phyloP scores from a whole-genome alignment of 2,888 invertebrate species.

The Isotomurus palustris region DNA sequence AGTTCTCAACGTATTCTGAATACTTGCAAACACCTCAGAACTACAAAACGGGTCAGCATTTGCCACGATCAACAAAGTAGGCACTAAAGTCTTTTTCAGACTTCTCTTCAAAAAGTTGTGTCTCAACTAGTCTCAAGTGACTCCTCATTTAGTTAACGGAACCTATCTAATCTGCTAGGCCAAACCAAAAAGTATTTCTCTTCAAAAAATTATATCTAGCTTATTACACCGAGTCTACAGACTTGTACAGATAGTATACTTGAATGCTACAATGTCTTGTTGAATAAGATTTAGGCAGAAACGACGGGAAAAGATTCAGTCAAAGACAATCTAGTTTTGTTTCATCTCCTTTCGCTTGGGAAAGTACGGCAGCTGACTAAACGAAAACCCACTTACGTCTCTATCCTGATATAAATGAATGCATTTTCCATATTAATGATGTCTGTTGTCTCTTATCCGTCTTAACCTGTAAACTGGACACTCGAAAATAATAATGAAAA shows the following conservation, averaged over 20 bases:
- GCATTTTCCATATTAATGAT: no score
- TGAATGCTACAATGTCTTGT: constrained; percentile 67
- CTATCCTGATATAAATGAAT: constrained; percentile 1
- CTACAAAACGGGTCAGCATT: constrained; percentile 61
- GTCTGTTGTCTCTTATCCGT: no score
- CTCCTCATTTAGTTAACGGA: constrained; percentile 71
- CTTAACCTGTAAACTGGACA: no score
- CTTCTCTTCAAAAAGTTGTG: constrained; percentile 6
- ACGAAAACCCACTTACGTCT: constrained; percentile 56
- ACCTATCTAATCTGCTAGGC: constrained; percentile 66
- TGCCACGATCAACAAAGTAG: constrained; percentile 52
- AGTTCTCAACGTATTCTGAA: constrained; percentile 61
- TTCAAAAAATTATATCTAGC: no score
- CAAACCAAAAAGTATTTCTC: no score
- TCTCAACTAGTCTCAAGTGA: constrained; percentile 33
- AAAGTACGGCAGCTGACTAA: constrained; percentile 59
- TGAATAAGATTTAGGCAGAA: constrained; percentile 50
- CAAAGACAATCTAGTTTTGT: constrained; percentile 61
- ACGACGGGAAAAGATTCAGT: constrained; percentile 54
- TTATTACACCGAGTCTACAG: constrained; percentile 53
- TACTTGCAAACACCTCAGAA: constrained; percentile 61
- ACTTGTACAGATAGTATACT: constrained; percentile 65
- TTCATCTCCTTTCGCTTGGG: constrained; percentile 63
- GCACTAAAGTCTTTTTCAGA: constrained; percentile 36
- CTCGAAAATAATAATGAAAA: no score